phyloP scores from a whole-genome alignment of 2,888 invertebrate species.

The Alitta virens region DNA sequence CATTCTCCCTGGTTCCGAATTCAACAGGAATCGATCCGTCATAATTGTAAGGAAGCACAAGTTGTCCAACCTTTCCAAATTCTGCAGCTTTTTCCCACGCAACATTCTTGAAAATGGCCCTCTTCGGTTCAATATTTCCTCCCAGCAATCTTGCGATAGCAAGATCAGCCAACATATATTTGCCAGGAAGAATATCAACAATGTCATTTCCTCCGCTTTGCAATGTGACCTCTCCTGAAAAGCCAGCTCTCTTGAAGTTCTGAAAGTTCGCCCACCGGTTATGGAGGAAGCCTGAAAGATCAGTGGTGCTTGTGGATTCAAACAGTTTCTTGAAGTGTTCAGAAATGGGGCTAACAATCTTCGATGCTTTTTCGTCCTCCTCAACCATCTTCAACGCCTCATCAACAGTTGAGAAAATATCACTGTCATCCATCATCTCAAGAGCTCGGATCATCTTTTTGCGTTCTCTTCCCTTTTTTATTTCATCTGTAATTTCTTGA shows the following conservation, averaged over 20 bases:
- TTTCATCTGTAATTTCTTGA: conserved; percentile 1
- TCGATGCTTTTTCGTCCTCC: no score
- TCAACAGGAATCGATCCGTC: conserved; percentile 24
- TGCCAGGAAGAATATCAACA: conserved; percentile 26
- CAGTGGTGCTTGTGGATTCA: conserved; percentile 1
- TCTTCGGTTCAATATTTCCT: conserved; percentile 25
- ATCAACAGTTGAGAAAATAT: no score
- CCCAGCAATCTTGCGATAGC: conserved; percentile 25
- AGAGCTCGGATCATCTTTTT: no score
- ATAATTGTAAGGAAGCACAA: conserved; percentile 27
- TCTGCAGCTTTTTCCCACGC: conserved; percentile 21
- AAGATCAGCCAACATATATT: conserved; percentile 28
- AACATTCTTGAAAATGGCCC: conserved; percentile 26
- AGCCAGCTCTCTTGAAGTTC: conserved; percentile 25
- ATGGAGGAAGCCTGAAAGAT: conserved; percentile 20
- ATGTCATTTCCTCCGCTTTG: conserved; percentile 26
- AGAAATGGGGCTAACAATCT: not conserved
- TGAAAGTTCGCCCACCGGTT: conserved; percentile 29
- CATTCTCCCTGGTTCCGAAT: conserved; percentile 28
- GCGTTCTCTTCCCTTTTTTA: no score
- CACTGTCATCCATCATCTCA: no score
- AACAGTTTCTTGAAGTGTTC: conserved; percentile 4
- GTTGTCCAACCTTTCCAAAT: conserved; percentile 23
- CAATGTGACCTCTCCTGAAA: conserved; percentile 27
- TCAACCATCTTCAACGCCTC: no score